Conservation (phyloP, 53 echinoderm and acorn worm species). For the Pentamera pediparva region DNA sequence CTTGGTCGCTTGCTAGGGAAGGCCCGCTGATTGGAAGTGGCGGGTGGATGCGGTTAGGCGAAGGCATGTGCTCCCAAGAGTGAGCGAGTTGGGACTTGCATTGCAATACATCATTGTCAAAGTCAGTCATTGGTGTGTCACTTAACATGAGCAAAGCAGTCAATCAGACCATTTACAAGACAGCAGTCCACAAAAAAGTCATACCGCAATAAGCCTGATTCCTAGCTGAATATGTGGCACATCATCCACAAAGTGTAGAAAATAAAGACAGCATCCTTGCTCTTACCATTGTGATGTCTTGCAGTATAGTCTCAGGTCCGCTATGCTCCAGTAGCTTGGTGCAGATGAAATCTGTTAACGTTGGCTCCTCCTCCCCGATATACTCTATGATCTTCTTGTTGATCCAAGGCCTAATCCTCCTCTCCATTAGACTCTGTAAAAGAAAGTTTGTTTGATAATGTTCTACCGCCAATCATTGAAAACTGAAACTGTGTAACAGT, state of each 20-base stretch:
- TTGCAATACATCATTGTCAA: no score
- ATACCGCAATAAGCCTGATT: background rate
- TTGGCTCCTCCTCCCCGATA: conserved; percentile 95
- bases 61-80: no score
- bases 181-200: background rate
- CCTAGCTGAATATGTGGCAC: no score
- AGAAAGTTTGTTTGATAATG: no score
- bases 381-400: conserved; percentile 99
- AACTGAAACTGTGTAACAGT: no score
- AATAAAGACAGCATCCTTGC: background rate
- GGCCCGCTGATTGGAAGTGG: no score
- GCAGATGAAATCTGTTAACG: conserved; percentile 93
- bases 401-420: conserved; percentile 95
- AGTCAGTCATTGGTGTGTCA: background rate
- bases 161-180: background rate
- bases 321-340: conserved; percentile 83
- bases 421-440: conserved; percentile 69
- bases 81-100: no score
- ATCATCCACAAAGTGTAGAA: background rate
- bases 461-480: no score
- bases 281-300: conserved; percentile 96
- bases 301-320: conserved; percentile 72
- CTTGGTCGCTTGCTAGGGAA: no score
- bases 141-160: background rate
- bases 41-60: no score